Conservation (phyloP, 53 echinoderm and acorn worm genomes). For the Paelopatides confundens region DNA sequence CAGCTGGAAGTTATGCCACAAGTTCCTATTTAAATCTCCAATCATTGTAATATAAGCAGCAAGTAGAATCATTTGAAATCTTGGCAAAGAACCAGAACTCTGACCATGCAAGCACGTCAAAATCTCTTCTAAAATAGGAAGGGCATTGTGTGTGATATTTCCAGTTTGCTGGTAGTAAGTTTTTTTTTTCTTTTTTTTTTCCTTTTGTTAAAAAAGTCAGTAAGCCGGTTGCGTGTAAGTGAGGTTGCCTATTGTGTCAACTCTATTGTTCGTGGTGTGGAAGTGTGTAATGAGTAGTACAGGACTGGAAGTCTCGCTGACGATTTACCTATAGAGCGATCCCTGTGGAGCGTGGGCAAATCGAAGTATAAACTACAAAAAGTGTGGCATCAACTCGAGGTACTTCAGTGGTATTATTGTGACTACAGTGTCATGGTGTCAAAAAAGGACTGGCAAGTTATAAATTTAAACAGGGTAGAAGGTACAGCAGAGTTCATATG, state of each 20-base stretch:
- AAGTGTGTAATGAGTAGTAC: neutral
- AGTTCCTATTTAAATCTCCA: too few relatives aligned
- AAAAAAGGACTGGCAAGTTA: neutral
- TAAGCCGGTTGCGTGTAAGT: slow-evolving; percentile 7
- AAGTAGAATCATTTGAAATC: neutral
- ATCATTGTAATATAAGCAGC: too few relatives aligned
- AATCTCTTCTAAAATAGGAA: slow-evolving; percentile 26
- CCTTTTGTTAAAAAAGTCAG: slow-evolving; percentile 9
- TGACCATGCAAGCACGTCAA: neutral
- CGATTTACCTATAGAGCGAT: neutral
- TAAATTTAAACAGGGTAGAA: neutral
- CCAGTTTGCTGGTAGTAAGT: too few relatives aligned
- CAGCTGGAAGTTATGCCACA: too few relatives aligned
- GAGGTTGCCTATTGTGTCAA: neutral
- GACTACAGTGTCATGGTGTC: neutral
- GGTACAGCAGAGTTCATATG: slow-evolving; percentile 3
- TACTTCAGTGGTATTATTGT: neutral
- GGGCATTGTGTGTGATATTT: neutral
- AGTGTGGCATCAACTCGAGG: neutral
- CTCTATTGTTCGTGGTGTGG: slow-evolving; percentile 18
- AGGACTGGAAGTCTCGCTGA: neutral
- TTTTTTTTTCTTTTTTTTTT: neutral
- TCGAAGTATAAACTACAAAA: neutral
- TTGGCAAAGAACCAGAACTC: slow-evolving; percentile 19
- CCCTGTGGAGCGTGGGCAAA: neutral